Evolutionary conservation across 64 coral and sea anemone genomes (phyloP).

Genomic region (Stichodactyla mertensii): DNA sequence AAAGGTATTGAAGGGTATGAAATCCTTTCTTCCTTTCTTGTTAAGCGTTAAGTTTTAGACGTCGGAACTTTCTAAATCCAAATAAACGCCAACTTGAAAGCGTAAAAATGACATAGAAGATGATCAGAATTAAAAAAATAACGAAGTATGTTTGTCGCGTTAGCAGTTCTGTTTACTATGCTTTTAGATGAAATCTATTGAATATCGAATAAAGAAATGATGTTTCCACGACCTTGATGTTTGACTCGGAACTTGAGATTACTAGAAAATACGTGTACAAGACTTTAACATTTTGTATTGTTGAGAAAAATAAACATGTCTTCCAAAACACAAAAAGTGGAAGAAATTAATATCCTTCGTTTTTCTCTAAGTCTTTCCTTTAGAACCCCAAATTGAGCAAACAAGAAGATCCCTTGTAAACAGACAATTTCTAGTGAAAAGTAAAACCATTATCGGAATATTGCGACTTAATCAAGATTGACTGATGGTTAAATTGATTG

Average conservation of each 20-base stretch:
- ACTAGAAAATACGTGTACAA: slow-evolving; percentile 13
- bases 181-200: slow-evolving; percentile 2
- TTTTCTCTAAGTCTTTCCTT: neutral
- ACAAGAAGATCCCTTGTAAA: slow-evolving; percentile 4
- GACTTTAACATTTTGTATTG: neutral
- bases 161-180: neutral
- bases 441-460: neutral
- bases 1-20: neutral
- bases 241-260: neutral
- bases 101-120: neutral
- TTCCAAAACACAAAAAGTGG: neutral
- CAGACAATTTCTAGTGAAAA: slow-evolving; percentile 6
- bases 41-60: neutral
- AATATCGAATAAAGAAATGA: neutral
- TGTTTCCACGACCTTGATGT: neutral
- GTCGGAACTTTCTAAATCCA: neutral
- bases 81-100: neutral
- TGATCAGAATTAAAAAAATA: neutral
- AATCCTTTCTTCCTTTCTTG: neutral
- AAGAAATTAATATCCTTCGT: neutral
- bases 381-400: neutral
- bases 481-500: slow-evolving; percentile 1
- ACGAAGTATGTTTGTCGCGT: neutral
- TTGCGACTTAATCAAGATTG: slow-evolving; percentile 17
- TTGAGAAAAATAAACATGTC: neutral